Conservation (phyloP, 2,113 vertebrate genomes). For the Pseudorhombus dupliciocellatus region DNA sequence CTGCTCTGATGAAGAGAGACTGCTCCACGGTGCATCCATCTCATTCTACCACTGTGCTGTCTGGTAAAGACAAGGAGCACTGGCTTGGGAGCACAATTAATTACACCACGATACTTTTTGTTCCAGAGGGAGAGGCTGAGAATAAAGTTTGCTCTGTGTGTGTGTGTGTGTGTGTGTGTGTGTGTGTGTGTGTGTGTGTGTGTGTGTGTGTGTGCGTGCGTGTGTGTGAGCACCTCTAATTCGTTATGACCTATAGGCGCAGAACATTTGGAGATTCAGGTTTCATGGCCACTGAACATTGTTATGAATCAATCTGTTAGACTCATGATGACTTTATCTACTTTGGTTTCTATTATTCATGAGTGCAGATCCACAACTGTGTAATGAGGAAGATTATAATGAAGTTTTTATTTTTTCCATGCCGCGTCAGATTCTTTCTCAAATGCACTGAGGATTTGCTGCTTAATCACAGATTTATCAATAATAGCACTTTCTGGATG, state of each 20-base stretch:
- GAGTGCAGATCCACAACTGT: slow-evolving; percentile 21
- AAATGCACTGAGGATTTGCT: background rate
- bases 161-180: too few species aligned
- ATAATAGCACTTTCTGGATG: too few species aligned
- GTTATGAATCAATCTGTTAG: slow-evolving; percentile 38
- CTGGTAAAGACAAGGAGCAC: slow-evolving; percentile 45
- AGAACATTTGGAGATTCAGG: slow-evolving; percentile 34
- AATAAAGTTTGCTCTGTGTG: slow-evolving; percentile 49
- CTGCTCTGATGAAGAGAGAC: slow-evolving; percentile 51
- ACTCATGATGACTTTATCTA: slow-evolving; percentile 50
- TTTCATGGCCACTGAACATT: slow-evolving; percentile 48
- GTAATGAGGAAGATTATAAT: slow-evolving; percentile 25
- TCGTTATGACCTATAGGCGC: slow-evolving; percentile 66
- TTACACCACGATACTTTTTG: slow-evolving; percentile 46
- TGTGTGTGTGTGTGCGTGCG: background rate
- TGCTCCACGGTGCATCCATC: slow-evolving; percentile 42
- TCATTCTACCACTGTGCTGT: slow-evolving; percentile 28
- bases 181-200: too few species aligned
- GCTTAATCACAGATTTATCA: slow-evolving; percentile 20
- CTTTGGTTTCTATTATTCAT: slow-evolving; percentile 30
- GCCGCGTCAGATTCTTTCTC: slow-evolving; percentile 19
- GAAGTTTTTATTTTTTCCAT: slow-evolving; percentile 2
- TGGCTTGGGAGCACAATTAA: slow-evolving; percentile 64
- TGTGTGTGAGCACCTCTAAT: slow-evolving; percentile 61
- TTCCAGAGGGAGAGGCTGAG: slow-evolving; percentile 50